Evolutionary conservation across 2,113 vertebrate genomes (phyloP).

Genomic region (Todiramphus saurophagus): DNA sequence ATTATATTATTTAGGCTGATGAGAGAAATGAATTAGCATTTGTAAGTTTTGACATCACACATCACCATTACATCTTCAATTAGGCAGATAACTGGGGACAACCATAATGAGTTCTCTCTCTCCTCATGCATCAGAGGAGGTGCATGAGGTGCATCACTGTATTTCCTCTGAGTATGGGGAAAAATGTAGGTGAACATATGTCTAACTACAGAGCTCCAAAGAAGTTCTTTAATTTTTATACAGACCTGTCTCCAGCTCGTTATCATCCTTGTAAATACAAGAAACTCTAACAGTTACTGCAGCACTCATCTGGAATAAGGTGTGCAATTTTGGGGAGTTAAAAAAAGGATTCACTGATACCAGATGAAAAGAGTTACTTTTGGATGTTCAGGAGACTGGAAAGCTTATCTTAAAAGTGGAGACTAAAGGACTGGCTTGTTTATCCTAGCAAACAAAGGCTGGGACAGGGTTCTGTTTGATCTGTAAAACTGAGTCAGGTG

Average conservation of each 20-base stretch:
- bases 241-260: not conserved
- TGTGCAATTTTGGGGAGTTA: not conserved
- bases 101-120: not conserved
- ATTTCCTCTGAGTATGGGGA: not conserved
- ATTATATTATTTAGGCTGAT: not conserved
- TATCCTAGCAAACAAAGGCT: constrained; percentile 18
- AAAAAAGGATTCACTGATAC: not conserved
- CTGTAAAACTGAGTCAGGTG: not conserved
- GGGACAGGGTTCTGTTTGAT: not conserved
- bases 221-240: not conserved
- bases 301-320: not conserved
- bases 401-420: constrained; percentile 21
- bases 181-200: not conserved
- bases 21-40: not conserved
- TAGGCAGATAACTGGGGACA: not conserved
- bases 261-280: not conserved
- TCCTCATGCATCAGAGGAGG: not conserved
- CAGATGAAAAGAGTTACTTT: not conserved
- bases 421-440: not conserved
- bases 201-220: not conserved
- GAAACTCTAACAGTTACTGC: not conserved
- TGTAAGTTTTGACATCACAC: not conserved
- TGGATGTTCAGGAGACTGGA: not conserved
- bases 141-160: not conserved
- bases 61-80: not conserved